Percentiles rank a stretch among this genome's conserved stretches.
Evolutionary conservation across 2,888 invertebrate species (phyloP).

Genomic region (Isoperla grammatica): DNA sequence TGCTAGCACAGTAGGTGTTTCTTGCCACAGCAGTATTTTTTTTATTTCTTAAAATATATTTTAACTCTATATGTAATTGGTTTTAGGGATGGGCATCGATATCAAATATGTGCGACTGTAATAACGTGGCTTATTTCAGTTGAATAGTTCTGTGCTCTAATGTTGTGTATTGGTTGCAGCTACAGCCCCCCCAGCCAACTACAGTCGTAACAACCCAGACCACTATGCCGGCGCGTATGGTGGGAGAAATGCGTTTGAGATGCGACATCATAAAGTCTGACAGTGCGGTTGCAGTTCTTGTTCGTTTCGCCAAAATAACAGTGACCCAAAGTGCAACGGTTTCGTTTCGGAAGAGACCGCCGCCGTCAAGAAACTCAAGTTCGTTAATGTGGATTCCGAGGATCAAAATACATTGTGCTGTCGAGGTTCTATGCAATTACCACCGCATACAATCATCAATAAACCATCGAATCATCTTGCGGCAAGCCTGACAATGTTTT

Average conservation of each 20-base stretch:
- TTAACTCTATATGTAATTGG: too few species aligned
- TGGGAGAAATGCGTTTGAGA: slow-evolving; percentile 60
- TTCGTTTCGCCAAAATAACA: neutral
- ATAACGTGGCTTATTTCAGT: too few species aligned
- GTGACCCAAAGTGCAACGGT: neutral
- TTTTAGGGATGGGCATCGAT: too few species aligned
- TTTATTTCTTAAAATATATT: too few species aligned
- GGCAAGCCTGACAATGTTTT: too few species aligned
- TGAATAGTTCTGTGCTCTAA: too few species aligned
- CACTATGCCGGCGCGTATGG: slow-evolving; percentile 70
- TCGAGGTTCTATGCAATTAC: slow-evolving; percentile 2
- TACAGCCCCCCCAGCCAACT: slow-evolving; percentile 46
- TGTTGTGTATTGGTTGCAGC: slow-evolving; percentile 18
- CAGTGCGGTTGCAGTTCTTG: slow-evolving; percentile 34
- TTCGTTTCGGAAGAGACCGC: neutral
- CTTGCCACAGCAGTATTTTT: too few species aligned
- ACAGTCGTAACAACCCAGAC: slow-evolving; percentile 51
- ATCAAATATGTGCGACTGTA: too few species aligned
- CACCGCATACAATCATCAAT: neutral
- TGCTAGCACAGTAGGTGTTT: too few species aligned
- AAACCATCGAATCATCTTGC: neutral
- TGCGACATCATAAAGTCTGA: slow-evolving; percentile 70
- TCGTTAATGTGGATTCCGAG: neutral
- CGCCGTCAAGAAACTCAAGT: slow-evolving; percentile 1
- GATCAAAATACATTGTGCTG: neutral